Evolutionary conservation across 2,113 vertebrate genomes (phyloP).

Genomic region (Octodon degus): DNA sequence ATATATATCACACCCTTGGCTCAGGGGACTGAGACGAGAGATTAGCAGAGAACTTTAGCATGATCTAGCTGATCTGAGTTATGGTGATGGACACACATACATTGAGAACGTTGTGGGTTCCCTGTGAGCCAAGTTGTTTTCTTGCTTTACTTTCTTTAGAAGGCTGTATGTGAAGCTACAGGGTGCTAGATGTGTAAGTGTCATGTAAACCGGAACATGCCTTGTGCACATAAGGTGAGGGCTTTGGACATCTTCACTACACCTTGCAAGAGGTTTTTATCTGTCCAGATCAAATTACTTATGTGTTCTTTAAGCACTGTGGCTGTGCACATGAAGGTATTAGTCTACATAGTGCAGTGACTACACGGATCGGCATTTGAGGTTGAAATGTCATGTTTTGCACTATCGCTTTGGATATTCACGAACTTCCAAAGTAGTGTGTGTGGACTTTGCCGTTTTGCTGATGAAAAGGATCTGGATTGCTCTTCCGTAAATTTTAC

Average conservation of each 20-base stretch:
- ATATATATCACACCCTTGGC: conserved; percentile 45
- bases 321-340: conserved; percentile 80
- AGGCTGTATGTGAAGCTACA: background rate
- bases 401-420: background rate
- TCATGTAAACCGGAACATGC: background rate
- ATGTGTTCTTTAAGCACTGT: conserved; percentile 77
- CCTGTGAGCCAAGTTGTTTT: background rate
- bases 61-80: conserved; percentile 59
- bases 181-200: background rate
- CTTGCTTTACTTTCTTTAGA: background rate
- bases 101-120: background rate
- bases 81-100: background rate
- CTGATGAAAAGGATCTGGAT: background rate
- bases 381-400: background rate
- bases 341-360: conserved; percentile 66
- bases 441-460: background rate
- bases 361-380: background rate
- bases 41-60: conserved; percentile 69
- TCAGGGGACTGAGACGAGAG: conserved; percentile 68
- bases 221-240: background rate
- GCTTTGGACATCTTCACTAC: conserved; percentile 80
- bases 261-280: conserved; percentile 81
- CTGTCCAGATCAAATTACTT: conserved; percentile 75
- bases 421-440: background rate
- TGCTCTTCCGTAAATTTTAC: background rate